phyloP scores from a whole-genome alignment of 2,113 vertebrate species.

The Corapipo altera region DNA sequence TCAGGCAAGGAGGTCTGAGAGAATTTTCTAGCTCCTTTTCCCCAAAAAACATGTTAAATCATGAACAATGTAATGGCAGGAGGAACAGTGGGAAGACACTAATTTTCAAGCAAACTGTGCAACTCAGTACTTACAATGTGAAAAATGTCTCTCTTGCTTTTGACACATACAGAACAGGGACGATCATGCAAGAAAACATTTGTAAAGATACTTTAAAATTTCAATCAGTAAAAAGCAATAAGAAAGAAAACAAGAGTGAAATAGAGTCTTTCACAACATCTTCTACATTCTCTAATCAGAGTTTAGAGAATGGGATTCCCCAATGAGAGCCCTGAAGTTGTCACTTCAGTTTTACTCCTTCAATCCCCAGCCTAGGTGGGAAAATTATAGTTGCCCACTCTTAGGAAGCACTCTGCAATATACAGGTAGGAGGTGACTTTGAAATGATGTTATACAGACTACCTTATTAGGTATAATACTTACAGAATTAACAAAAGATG shows the following conservation, averaged over 20 bases:
- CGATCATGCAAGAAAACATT: not conserved
- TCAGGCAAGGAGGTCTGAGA: not conserved
- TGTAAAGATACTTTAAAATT: not conserved
- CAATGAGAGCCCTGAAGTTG: not conserved
- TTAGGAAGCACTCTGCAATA: not conserved
- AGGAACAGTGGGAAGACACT: not conserved
- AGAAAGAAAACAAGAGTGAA: not conserved
- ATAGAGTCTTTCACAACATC: not conserved
- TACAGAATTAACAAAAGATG: not conserved
- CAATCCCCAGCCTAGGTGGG: not conserved
- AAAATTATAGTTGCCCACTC: not conserved
- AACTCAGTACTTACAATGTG: fast-evolving
- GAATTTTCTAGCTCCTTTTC: not conserved
- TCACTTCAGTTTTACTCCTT: not conserved
- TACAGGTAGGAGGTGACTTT: not conserved
- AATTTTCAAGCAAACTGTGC: not conserved
- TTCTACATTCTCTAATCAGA: not conserved
- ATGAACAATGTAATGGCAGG: not conserved
- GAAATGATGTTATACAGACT: not conserved
- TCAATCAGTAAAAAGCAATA: not conserved
- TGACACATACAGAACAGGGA: not conserved
- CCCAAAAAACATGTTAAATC: not conserved
- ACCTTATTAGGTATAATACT: not conserved
- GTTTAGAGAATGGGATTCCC: not conserved
- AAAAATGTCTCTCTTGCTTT: not conserved